Evolutionary conservation across 2,113 vertebrate species (phyloP), one percentile per base, ranked within the genome.

Genomic region (Romanogobio albipinnatus): DNA sequence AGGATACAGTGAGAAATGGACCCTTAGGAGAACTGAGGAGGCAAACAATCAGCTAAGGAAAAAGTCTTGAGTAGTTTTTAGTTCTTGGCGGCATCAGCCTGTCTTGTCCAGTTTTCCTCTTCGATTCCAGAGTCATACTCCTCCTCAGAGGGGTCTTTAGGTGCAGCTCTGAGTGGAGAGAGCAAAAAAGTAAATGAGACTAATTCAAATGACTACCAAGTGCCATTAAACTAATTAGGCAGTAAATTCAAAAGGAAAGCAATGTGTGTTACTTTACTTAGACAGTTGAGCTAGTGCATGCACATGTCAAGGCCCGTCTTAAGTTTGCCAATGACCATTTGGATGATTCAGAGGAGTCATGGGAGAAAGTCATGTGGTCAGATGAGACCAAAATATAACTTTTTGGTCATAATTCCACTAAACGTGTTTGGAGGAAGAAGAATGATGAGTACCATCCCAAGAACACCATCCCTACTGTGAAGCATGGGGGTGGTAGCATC

Each of bases 51-150:
- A 53, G 43, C 29, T 70, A 33, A 74, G 43, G 45, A 51, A 76
- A 29, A 39, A 24, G 22, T 62, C 17, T 19, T 11, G 22, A 22
- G 53, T 43, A 8, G 33, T 33, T 43, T 94, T 84, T 93, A 97
- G 93, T 96, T 95, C 91, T 97, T 96, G 73, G 96, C 96, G 86
- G 95, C 96, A 81, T 97, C 96, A 66, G 93, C 96, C 89, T 97
- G 96, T 47, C 95, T 95, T 84, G 95, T 94, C 96, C 96, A 97
- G 82, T 94, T 95, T 80, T 97, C 96, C 14, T 97, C 96, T 86
- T 97, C 96, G 51, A 96, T 95, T 3, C 96, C 96, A 61, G 96
- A 97, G 88, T 97, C 96, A 4, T 96, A 96, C 7, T 97, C 96
- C 70, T 97, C 96, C 86, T 97, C 96, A 22, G 95, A 88, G 2